Conservation (phyloP, 2,113 vertebrate species). For the Spea multiplicata region DNA sequence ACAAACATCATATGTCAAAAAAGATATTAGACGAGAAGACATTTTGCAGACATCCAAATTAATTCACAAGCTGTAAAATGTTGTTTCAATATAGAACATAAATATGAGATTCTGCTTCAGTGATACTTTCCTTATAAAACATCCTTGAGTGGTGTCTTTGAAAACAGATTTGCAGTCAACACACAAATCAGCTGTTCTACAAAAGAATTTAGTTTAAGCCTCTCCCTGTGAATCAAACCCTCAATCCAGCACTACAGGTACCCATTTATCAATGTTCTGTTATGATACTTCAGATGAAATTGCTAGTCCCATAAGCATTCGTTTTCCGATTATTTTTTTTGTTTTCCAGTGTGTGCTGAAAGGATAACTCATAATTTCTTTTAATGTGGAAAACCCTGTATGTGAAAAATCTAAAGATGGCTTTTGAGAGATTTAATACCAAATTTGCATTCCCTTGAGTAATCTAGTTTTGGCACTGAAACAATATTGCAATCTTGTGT, state of each 20-base stretch:
- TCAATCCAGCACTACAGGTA: conserved; percentile 34
- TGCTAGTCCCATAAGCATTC: conserved; percentile 25
- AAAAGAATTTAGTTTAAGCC: conserved; percentile 33
- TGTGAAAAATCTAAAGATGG: conserved; percentile 41
- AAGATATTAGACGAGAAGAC: conserved; percentile 50
- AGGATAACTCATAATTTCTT: conserved; percentile 38
- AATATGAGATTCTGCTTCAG: conserved; percentile 56
- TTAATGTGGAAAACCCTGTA: conserved; percentile 49
- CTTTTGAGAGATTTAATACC: conserved; percentile 14
- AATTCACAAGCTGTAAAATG: conserved; percentile 50
- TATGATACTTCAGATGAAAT: conserved; percentile 36
- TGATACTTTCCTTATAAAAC: conserved; percentile 50
- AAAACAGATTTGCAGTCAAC: conserved; percentile 32
- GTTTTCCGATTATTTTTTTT: conserved; percentile 34
- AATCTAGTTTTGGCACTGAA: conserved; percentile 53
- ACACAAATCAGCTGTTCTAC: conserved; percentile 28
- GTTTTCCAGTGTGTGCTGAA: conserved; percentile 7
- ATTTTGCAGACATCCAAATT: conserved; percentile 51
- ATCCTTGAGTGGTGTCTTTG: conserved; percentile 11
- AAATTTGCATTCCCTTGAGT: conserved; percentile 53
- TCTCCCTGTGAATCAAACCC: conserved; percentile 20
- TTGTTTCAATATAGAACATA: conserved; percentile 51
- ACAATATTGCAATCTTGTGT: conserved; percentile 54
- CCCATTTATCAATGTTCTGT: conserved; percentile 38
- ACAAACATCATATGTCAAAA: conserved; percentile 55